phyloP scores from a whole-genome alignment of 2,888 invertebrate genomes.

The Balanococcus diminutus region DNA sequence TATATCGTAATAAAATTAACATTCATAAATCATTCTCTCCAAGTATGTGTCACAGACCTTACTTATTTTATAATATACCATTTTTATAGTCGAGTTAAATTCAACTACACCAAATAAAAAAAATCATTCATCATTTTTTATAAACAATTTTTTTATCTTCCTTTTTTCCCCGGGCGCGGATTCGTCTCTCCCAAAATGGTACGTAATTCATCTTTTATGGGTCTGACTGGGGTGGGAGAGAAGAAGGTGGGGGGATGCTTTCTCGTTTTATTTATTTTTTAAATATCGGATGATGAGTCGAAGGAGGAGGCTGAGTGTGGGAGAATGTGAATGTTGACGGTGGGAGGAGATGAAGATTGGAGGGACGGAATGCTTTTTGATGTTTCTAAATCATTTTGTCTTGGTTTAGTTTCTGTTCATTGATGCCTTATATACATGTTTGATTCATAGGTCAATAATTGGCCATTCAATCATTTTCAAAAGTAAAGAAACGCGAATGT shows the following conservation, averaged over 20 bases:
- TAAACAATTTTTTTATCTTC: constrained; percentile 10
- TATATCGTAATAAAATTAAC: constrained; percentile 26
- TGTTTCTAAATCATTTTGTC: no score
- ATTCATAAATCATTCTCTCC: constrained; percentile 25
- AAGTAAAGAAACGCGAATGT: no score
- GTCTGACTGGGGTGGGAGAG: not conserved
- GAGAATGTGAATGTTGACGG: no score
- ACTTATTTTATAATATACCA: constrained; percentile 19
- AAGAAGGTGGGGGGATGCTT: not conserved
- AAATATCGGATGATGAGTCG: no score
- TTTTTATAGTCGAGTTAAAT: constrained; percentile 19
- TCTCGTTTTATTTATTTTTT: not conserved
- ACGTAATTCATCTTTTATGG: not conserved
- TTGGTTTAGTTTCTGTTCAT: no score
- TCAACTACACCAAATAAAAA: constrained; percentile 12
- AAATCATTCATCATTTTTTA: constrained; percentile 26
- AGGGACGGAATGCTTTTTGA: no score
- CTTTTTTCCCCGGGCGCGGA: no score
- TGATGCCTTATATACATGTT: no score
- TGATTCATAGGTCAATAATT: no score
- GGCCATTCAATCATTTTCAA: no score
- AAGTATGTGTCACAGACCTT: constrained; percentile 11
- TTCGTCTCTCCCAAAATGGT: not conserved
- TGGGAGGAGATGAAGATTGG: no score
- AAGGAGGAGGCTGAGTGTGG: no score